These are phyloP conservation scores for Pseudomyrmex concolor DNA, from an alignment of 1,140 invertebrate species.

Conservation along the genomic window DNA sequence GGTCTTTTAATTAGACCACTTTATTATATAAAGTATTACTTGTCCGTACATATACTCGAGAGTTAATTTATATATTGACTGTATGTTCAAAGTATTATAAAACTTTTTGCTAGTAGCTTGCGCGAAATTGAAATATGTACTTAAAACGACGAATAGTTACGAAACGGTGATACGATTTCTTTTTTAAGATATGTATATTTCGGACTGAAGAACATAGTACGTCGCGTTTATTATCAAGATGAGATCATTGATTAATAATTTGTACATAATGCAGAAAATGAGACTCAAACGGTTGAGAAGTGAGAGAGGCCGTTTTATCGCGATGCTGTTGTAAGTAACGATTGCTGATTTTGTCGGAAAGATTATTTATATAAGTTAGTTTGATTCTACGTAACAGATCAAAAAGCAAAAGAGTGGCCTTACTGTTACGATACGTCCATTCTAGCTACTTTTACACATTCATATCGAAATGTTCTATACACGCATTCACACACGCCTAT, in stretches of 20 bases:
- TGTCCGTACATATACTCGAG: conserved; percentile 16
- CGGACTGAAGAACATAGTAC: background rate
- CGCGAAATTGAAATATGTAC: conserved; percentile 61
- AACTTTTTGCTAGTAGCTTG: conserved; percentile 55
- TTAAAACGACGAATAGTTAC: conserved; percentile 46
- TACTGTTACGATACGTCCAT: conserved; percentile 62
- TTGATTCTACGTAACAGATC: conserved; percentile 33
- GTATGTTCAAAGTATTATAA: conserved; percentile 61
- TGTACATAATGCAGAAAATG: conserved; percentile 65
- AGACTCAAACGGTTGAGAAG: conserved; percentile 51
- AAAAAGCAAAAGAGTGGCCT: conserved; percentile 64
- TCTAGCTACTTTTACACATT: conserved; percentile 66
- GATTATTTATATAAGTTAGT: conserved; percentile 50
- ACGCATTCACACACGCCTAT: conserved; percentile 64
- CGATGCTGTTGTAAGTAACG: conserved; percentile 56
- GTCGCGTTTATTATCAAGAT: background rate
- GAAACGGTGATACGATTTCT: conserved; percentile 17
- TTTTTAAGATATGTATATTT: conserved; percentile 35
- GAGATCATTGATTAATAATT: conserved; percentile 35
- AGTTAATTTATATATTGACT: conserved; percentile 53
- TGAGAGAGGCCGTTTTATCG: conserved; percentile 10
- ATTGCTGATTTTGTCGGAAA: conserved; percentile 30
- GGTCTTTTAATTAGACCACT: background rate
- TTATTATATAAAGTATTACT: conserved; percentile 30
- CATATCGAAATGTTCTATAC: conserved; percentile 38